A percentile compares a stretch with the other conserved stretches of the same genome.
phyloP scores from a whole-genome alignment of 2,797 vertebrate genomes.

The Onychomys arenicola region DNA sequence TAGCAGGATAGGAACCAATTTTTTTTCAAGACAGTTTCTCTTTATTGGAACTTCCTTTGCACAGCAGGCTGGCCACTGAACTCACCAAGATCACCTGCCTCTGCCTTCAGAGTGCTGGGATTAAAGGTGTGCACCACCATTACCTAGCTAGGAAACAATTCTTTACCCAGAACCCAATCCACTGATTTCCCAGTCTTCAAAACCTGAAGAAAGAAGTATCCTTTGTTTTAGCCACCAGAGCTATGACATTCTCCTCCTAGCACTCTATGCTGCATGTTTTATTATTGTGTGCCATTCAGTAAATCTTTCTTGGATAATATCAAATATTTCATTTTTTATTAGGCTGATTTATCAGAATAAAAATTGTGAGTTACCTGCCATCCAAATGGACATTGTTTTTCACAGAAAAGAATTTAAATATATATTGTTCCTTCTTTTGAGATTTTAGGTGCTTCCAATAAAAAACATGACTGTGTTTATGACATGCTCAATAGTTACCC shows the following conservation, averaged over 20 bases:
- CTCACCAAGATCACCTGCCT: no score
- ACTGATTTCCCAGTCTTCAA: not conserved
- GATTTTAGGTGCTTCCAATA: constrained; percentile 1
- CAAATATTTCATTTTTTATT: not conserved
- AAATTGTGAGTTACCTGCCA: not conserved
- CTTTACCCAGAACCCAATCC: not conserved
- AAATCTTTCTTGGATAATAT: not conserved
- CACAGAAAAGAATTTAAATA: not conserved
- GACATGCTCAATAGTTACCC: not conserved
- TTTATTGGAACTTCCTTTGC: no score
- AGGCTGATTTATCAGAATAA: not conserved
- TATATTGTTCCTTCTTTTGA: not conserved
- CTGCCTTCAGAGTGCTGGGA: no score
- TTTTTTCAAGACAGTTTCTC: no score
- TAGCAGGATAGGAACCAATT: no score
- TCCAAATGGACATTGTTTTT: not conserved
- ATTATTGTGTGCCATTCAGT: not conserved
- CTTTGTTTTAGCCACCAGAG: not conserved
- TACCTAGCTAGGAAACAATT: not conserved
- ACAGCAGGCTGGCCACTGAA: no score
- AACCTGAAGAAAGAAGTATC: not conserved
- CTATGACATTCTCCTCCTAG: not conserved
- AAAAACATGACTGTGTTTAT: not conserved
- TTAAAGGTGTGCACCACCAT: not conserved
- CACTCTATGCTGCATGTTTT: not conserved